A percentile compares a stretch with the other conserved stretches of the same genome.
These are phyloP conservation scores for Netelia virgata DNA, from an alignment of 2,888 invertebrate genomes.

Conservation along the genomic window DNA sequence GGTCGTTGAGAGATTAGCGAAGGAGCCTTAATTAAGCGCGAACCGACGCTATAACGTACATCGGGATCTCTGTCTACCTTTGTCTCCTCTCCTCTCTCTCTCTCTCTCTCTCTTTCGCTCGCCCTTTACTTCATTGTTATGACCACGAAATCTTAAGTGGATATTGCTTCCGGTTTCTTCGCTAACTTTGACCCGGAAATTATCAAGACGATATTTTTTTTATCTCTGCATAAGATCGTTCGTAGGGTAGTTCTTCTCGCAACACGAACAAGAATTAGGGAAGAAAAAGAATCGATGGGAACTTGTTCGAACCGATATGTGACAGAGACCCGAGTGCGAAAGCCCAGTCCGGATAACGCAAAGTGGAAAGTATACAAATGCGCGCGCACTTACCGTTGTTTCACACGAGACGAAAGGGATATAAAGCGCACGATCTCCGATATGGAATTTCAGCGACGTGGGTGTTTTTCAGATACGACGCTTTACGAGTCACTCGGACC, in stretches of 20 bases:
- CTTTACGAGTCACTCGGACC: slow-evolving; percentile 58
- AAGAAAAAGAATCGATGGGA: slow-evolving; percentile 29
- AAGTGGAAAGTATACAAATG: slow-evolving; percentile 63
- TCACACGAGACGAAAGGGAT: slow-evolving; percentile 35
- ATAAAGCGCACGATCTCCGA: slow-evolving; percentile 67
- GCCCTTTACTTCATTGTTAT: slow-evolving; percentile 26
- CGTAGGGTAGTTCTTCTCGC: background rate
- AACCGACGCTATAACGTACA: slow-evolving; percentile 50
- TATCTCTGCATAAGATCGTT: background rate
- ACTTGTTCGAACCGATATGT: slow-evolving; percentile 42
- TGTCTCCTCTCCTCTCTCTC: background rate
- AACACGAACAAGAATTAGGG: background rate
- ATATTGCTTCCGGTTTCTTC: slow-evolving; percentile 27
- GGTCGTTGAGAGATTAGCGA: slow-evolving; percentile 71
- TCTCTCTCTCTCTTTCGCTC: background rate
- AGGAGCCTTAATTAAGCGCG: slow-evolving; percentile 69
- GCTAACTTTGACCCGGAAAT: slow-evolving; percentile 9
- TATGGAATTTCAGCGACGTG: slow-evolving; percentile 68
- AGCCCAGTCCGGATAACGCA: slow-evolving; percentile 48
- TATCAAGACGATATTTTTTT: slow-evolving; percentile 1
- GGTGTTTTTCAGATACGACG: slow-evolving; percentile 66
- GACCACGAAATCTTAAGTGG: slow-evolving; percentile 18
- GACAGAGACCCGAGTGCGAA: slow-evolving; percentile 38
- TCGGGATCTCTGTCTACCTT: slow-evolving; percentile 46
- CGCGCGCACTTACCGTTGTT: slow-evolving; percentile 63